A percentile compares a stretch with the other conserved stretches of the same genome.
phyloP scores from a whole-genome alignment of 2,113 vertebrate species.

The Emberiza fucata region DNA sequence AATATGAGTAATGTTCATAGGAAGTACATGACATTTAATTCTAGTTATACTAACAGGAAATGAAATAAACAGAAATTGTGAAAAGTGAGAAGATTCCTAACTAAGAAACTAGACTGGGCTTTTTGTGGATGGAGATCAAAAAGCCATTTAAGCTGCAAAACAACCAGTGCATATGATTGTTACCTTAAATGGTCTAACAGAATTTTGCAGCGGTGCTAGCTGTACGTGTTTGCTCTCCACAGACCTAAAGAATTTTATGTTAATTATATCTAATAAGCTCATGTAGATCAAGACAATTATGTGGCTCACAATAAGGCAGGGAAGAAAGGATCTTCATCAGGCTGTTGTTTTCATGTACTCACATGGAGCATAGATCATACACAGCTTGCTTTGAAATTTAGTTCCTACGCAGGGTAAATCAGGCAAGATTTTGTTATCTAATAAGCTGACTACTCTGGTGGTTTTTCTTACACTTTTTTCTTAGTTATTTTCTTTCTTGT shows the following conservation, averaged over 20 bases:
- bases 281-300: not conserved
- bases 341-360: not conserved
- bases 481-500: not conserved
- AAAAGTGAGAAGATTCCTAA: conserved; percentile 11
- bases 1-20: not conserved
- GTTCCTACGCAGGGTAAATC: not conserved
- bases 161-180: not conserved
- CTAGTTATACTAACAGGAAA: conserved; percentile 23
- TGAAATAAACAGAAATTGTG: conserved; percentile 23
- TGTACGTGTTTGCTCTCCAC: not conserved
- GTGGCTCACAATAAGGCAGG: not conserved
- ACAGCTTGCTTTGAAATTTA: not conserved
- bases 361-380: not conserved
- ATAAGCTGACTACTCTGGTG: not conserved
- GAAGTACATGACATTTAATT: not conserved
- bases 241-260: not conserved
- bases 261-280: not conserved
- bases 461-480: not conserved
- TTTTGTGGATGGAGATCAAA: not conserved
- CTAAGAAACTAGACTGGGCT: not conserved
- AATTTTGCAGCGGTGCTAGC: not conserved
- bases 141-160: not conserved
- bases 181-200: not conserved
- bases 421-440: not conserved
- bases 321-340: not conserved